Conservation (phyloP, 2,113 vertebrate genomes). For the Cryptoleucopteryx plumbea region DNA sequence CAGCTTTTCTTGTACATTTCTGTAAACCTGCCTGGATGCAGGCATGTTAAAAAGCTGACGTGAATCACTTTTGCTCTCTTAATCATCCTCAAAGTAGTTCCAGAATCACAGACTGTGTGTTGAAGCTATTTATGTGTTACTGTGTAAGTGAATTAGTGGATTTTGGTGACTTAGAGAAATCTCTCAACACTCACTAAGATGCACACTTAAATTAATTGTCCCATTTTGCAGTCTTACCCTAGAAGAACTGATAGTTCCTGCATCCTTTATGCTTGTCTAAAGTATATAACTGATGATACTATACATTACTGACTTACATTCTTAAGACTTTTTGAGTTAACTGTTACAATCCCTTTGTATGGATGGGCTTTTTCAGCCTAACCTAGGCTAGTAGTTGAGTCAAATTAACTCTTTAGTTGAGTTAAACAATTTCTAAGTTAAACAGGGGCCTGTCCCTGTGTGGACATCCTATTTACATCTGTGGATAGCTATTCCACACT, state of each 20-base stretch:
- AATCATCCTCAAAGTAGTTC: not conserved
- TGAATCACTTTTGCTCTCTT: not conserved
- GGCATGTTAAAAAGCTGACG: not conserved
- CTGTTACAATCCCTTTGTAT: not conserved
- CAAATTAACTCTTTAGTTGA: not conserved
- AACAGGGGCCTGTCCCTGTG: not conserved
- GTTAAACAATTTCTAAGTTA: not conserved
- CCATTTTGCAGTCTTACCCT: not conserved
- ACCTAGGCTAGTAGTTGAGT: not conserved
- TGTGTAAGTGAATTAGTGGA: not conserved
- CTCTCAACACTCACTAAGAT: not conserved
- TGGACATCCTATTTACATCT: not conserved
- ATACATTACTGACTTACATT: not conserved
- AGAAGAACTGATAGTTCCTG: not conserved
- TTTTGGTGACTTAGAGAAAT: not conserved
- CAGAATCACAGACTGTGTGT: not conserved
- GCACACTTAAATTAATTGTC: not conserved
- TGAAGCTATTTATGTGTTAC: not conserved
- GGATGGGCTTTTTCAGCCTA: not conserved
- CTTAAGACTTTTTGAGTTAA: not conserved
- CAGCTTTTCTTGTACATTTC: not conserved
- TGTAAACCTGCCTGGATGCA: not conserved
- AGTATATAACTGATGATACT: not conserved
- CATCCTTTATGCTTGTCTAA: not conserved
- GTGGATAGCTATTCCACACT: not conserved